These are phyloP conservation scores for Limnephilus lunatus DNA, from an alignment of 2,888 invertebrate species.

Conservation along the genomic window DNA sequence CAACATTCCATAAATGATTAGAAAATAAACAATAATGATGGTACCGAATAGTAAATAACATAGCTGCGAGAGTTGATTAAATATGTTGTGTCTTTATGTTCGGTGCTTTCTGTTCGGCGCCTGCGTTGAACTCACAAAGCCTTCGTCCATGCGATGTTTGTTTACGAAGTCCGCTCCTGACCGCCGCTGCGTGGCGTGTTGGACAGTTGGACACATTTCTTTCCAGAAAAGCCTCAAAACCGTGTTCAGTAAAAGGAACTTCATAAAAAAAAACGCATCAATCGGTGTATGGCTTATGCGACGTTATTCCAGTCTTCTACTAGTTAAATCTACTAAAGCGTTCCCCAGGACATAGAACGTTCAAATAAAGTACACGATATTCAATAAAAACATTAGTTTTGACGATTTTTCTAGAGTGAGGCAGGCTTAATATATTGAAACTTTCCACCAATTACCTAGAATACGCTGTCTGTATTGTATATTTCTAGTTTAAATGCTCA, in stretches of 20 bases:
- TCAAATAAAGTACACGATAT: background rate
- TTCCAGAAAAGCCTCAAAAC: background rate
- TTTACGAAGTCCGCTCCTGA: conserved; percentile 13
- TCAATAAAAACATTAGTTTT: background rate
- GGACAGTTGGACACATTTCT: background rate
- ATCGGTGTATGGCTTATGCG: background rate
- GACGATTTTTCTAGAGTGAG: background rate
- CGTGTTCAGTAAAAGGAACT: background rate
- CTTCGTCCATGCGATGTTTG: background rate
- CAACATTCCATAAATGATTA: background rate
- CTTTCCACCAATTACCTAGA: background rate
- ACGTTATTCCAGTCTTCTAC: background rate
- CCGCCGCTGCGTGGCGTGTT: background rate
- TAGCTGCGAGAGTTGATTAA: background rate
- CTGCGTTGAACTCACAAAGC: background rate
- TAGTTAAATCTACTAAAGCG: background rate
- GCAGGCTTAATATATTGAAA: background rate
- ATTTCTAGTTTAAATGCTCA: background rate
- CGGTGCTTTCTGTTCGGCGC: background rate
- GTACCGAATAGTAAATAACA: background rate
- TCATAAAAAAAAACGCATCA: background rate
- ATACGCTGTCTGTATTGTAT: background rate
- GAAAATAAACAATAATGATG: background rate
- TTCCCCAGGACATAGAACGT: background rate
- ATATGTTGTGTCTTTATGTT: background rate